Base-by-base conservation (phyloP, 2,888 invertebrate genomes). In the Chloroclystis v-ata region DNA sequence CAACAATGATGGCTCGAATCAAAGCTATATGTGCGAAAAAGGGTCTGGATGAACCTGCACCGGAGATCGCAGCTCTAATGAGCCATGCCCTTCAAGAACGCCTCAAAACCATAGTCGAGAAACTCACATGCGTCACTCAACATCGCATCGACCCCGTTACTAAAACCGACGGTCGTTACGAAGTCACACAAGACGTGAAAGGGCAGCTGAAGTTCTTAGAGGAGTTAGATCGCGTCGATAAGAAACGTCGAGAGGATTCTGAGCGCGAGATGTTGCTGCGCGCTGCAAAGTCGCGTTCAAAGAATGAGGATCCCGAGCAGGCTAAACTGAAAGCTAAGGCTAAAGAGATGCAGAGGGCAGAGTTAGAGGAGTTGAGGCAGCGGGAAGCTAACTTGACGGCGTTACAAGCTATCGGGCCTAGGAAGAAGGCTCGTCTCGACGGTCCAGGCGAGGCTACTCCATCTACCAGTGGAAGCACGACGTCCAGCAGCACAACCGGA, bases 281-380 rank as follows among this genome's bases (percentile, higher is more conserved):
- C 56, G 97, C 97, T 13, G 98, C 98, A 41, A 98, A 98, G 81
- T 97, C 97, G 62, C 91, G 98, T 56, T 96, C 98, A 43, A 98
- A 98, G 89, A 93, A 96, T 46, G 98, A 98, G 84, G 98, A 99
- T 86, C 98, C 98, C 0, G 98, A 99, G 73, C 98, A 99, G 78
- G 95, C 97, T 1, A 98, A 98, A 77, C 89, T 99, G 56, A 98
- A 98, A 84, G 97, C 98, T 52, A 97, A 97, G 84, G 86, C 83
- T 0, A 93, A 93, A 69, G 93, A 98, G 91, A 96, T 98, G 95
- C 98, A 98, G 86, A 90, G 97, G 52, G 97, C 96, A 0, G 98
- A 98, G 79, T 91, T 97, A 91, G 98, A 99, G 75, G 97, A 98
- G 77, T 84, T 97, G 65, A 89, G 98, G 28, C 97, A 98, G 71